Percentiles rank a stretch among this genome's conserved stretches.
phyloP scores from a whole-genome alignment of 2,888 invertebrate species.

The Trachelus troglodyta region DNA sequence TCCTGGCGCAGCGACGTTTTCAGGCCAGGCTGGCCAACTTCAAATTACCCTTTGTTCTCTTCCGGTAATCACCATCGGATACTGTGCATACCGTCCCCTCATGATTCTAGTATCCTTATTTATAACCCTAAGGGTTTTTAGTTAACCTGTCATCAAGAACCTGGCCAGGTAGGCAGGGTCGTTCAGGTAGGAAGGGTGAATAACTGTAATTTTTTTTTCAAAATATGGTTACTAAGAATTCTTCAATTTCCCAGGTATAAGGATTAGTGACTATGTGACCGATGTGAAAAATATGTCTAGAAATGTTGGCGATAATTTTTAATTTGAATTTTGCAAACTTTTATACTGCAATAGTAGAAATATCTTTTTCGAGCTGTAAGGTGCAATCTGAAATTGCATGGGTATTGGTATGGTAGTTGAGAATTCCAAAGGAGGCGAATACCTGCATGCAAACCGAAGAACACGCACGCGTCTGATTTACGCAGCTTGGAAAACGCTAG shows the following conservation, averaged over 20 bases:
- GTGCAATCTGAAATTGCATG: no score
- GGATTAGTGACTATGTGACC: no score
- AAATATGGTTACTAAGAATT: no score
- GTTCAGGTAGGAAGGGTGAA: neutral
- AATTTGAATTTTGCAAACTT: no score
- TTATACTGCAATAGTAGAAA: no score
- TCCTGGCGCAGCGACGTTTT: slow-evolving; percentile 25
- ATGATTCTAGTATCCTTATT: neutral
- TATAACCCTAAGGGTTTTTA: neutral
- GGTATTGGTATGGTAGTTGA: no score
- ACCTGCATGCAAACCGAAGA: slow-evolving; percentile 27
- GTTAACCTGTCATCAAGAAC: no score
- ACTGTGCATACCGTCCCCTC: neutral
- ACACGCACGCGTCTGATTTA: slow-evolving; percentile 30
- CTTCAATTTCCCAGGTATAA: no score
- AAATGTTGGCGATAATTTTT: no score
- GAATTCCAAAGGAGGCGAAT: slow-evolving; percentile 7
- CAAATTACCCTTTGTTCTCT: slow-evolving; percentile 36
- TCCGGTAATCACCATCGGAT: slow-evolving; percentile 14
- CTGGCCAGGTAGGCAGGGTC: no score
- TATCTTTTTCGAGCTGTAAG: no score
- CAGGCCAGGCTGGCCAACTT: slow-evolving; percentile 27
- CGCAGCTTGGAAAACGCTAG: slow-evolving; percentile 20
- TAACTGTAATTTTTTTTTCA: neutral
- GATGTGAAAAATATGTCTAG: no score